These are phyloP conservation scores for Dasysyrphus albostriatus DNA, from an alignment of 2,888 invertebrate species.

Conservation along the genomic window DNA sequence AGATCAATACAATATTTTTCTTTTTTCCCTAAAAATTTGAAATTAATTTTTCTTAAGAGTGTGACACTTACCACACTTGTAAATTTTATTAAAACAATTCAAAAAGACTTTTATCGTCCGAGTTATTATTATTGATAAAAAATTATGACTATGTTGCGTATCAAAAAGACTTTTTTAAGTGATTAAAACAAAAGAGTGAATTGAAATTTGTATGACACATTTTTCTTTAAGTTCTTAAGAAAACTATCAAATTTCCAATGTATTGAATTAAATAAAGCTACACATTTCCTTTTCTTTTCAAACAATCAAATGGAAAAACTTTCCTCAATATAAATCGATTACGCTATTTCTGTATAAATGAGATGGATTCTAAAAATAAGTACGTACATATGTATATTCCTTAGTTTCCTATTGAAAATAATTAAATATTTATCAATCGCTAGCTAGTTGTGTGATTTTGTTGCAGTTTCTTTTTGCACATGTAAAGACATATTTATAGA, in stretches of 20 bases:
- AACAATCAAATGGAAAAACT: conserved; percentile 16
- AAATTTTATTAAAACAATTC: no score
- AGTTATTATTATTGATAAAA: no score
- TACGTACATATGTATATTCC: no score
- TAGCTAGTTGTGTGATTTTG: background rate
- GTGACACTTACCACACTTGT: no score
- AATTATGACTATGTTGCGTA: no score
- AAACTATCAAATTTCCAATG: background rate
- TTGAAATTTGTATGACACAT: background rate
- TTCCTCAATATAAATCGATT: conserved; percentile 19
- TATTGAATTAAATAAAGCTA: background rate
- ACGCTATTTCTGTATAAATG: conserved; percentile 2
- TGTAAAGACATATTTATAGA: background rate
- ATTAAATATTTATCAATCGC: background rate
- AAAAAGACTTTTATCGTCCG: no score
- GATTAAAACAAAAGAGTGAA: conserved; percentile 12
- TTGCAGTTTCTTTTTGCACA: background rate
- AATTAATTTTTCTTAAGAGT: no score
- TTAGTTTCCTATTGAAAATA: background rate
- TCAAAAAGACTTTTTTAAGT: background rate
- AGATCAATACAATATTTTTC: no score
- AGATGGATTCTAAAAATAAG: conserved; percentile 25
- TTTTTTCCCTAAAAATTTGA: no score
- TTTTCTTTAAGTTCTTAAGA: background rate
- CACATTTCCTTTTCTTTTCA: background rate